These are phyloP conservation scores for Asbolus verrucosus DNA, from an alignment of 1,140 invertebrate species.

Conservation along the genomic window DNA sequence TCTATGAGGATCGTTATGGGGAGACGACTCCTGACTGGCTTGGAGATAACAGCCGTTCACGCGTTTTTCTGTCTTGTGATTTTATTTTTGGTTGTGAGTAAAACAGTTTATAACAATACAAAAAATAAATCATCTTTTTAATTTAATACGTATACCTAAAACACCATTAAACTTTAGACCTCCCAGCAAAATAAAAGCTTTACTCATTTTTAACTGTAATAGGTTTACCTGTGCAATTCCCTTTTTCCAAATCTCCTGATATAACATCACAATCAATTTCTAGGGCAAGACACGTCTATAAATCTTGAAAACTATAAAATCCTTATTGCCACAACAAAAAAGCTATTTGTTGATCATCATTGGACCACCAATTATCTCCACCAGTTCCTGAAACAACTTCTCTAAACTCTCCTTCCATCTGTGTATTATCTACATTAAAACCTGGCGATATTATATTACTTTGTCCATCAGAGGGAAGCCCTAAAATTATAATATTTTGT, in stretches of 20 bases:
- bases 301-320: conserved; percentile 79
- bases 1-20: too few species aligned
- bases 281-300: conserved; percentile 78
- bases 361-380: conserved; percentile 79
- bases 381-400: conserved; percentile 71
- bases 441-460: conserved; percentile 74
- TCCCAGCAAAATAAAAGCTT: conserved; percentile 72
- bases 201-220: conserved; percentile 73
- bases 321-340: conserved; percentile 77
- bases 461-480: conserved; percentile 72
- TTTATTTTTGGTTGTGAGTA: too few species aligned
- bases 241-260: conserved; percentile 73
- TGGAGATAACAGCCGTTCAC: too few species aligned
- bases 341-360: conserved; percentile 79
- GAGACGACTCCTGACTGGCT: too few species aligned
- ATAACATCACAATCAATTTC: conserved; percentile 90
- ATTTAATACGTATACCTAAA: conserved; percentile 78
- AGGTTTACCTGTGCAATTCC: conserved; percentile 76
- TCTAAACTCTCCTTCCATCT: conserved; percentile 84
- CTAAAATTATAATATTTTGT: too few species aligned
- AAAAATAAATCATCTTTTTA: conserved; percentile 40
- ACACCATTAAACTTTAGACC: conserved; percentile 75
- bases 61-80: too few species aligned
- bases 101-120: too few species aligned
- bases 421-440: conserved; percentile 74